Evolutionary conservation across 2,888 invertebrate species (phyloP).

Genomic region (Lasioglossum morio): DNA sequence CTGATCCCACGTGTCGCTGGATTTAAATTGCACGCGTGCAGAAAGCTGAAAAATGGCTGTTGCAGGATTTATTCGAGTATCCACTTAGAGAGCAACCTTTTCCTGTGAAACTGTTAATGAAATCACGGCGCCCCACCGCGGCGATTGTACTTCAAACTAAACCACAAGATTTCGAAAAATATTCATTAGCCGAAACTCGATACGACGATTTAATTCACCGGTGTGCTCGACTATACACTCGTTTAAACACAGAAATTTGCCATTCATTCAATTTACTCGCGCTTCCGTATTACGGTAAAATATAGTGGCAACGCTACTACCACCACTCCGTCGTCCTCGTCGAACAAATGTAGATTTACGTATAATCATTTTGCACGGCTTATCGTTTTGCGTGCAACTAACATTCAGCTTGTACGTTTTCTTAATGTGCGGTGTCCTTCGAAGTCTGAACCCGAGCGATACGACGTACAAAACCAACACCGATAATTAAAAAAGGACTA

Average conservation of each 20-base stretch:
- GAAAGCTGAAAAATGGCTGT: constrained; percentile 28
- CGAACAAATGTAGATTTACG: not conserved
- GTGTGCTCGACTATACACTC: not conserved
- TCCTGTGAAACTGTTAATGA: constrained; percentile 2
- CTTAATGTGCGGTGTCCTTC: not conserved
- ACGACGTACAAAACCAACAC: not conserved
- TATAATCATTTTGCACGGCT: not conserved
- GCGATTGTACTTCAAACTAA: not conserved
- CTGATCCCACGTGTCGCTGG: constrained; percentile 67
- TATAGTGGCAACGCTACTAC: not conserved
- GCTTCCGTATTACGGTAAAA: too few relatives aligned
- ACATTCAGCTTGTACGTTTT: not conserved
- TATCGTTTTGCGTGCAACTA: not conserved
- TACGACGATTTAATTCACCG: not conserved
- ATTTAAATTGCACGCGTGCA: constrained; percentile 61
- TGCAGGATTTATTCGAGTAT: constrained; percentile 29
- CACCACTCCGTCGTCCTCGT: not conserved
- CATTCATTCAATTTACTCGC: not conserved
- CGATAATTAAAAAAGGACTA: not conserved
- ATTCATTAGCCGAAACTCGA: not conserved
- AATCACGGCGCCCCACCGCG: not conserved
- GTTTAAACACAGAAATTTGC: not conserved
- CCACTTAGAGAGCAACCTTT: constrained; percentile 14
- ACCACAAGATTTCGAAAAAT: not conserved
- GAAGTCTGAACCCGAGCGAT: too few relatives aligned